Evolutionary conservation across 2,888 invertebrate species (phyloP), one percentile per base, ranked within the genome.

Genomic region (Aradus depressus): DNA sequence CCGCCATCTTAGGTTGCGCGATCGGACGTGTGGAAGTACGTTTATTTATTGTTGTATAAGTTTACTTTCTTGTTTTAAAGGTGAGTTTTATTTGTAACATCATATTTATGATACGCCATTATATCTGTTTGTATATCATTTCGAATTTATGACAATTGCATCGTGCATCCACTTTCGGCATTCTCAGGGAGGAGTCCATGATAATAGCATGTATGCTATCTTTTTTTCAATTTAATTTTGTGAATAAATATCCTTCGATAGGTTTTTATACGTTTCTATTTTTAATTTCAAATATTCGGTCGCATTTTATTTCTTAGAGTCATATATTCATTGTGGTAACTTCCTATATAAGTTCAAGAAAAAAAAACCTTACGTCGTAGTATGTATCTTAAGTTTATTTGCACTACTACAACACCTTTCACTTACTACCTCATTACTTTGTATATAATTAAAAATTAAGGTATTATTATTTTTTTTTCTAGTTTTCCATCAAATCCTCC

Each of bases 1-100:
- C 80, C 81, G 82, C 82, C 83, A 83, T 83, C 80, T 83, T 83
- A 53, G 45, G 44, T 53, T 50, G 44, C 47, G 43, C 42, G 45
- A 51, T 53, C 49, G 53, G 57, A 50, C 57, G 55, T 55, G 53
- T 51, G 38, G 43, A 48, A 51, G 51, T 53, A 50, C 50, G 44
- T 49, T 55, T 55, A 53, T 53, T 51, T 51, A 51, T 51, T 55
- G 38, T 50, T 51, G 51, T 52, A 49, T 54, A 52, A 51, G 50
- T 55, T 55, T 53, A 52, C 31, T 50, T 51, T 51, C 43, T 43
- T 55, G 42, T 39, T 50, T 38, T 51, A 53, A 55, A 53, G 57
- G 57, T 57, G 37, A 57, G 57, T 53, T 37, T 35, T 34, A 25
- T 19, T 22, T 18, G 5, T 42, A n/a, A n/a, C n/a, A n/a, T n/a